A percentile compares a stretch with the other conserved stretches of the same genome.
Evolutionary conservation across 2,113 vertebrate species (phyloP).

Genomic region (Catharus fuscescens): DNA sequence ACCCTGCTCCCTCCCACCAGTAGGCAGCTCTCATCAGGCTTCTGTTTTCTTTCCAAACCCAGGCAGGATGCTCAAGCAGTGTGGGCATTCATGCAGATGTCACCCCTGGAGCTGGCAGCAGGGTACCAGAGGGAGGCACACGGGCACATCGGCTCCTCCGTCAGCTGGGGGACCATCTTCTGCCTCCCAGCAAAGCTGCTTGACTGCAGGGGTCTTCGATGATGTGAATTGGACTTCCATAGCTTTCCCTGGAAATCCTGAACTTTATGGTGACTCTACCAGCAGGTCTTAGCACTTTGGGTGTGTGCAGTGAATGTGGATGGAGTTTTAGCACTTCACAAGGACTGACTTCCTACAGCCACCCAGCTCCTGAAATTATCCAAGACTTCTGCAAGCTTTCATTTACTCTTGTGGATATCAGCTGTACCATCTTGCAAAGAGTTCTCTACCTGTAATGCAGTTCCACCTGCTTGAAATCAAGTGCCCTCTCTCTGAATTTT

Average conservation of each 20-base stretch:
- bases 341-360: not conserved
- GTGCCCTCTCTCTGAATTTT: not conserved
- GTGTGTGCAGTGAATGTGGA: not conserved
- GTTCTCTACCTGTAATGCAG: not conserved
- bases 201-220: fast-evolving
- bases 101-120: not conserved
- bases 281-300: not conserved
- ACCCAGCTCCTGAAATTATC: not conserved
- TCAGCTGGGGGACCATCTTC: not conserved
- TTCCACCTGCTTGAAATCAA: not conserved
- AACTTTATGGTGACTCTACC: not conserved
- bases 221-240: not conserved
- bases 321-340: not conserved
- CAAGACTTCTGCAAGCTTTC: not conserved
- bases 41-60: conserved; percentile 45
- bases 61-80: not conserved
- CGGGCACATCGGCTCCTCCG: not conserved
- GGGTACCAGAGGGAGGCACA: not conserved
- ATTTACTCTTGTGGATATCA: not conserved
- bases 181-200: not conserved
- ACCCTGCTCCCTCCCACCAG: not conserved
- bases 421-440: not conserved
- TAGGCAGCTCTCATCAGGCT: not conserved
- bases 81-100: not conserved
- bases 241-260: not conserved